phyloP scores from a whole-genome alignment of 2,797 vertebrate genomes.

The Nasua narica region DNA sequence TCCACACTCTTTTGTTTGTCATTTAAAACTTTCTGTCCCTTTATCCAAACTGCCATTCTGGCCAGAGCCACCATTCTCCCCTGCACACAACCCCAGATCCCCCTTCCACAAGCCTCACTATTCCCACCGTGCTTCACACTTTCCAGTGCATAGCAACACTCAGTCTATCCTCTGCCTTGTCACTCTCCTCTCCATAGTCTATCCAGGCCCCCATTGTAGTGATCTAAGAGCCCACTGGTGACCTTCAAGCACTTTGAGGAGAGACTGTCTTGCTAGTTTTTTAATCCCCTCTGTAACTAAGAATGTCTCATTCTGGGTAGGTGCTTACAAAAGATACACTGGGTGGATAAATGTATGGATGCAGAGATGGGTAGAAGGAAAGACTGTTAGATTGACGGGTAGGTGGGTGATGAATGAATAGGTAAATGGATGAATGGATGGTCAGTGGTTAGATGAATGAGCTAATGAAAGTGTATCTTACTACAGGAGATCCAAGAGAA shows the following conservation, averaged over 20 bases:
- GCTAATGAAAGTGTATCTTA: background rate
- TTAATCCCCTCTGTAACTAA: background rate
- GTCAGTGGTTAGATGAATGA: background rate
- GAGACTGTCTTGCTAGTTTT: background rate
- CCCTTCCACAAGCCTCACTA: background rate
- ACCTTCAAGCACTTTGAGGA: background rate
- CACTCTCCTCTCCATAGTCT: background rate
- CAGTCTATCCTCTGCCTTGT: background rate
- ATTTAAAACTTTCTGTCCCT: background rate
- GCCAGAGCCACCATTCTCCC: background rate
- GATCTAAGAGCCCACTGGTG: background rate
- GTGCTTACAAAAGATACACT: background rate
- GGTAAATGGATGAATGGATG: background rate
- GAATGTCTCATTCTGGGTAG: background rate
- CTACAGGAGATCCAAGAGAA: background rate
- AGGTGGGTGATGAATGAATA: background rate
- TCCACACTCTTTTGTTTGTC: background rate
- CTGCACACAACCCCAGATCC: background rate
- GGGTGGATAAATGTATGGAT: background rate
- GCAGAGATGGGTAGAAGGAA: background rate
- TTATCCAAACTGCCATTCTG: background rate
- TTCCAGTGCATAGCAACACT: background rate
- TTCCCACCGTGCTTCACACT: no score
- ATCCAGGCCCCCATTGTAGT: background rate
- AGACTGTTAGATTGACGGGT: background rate